Base-by-base conservation (phyloP, 1,140 invertebrate species). In the Stegodyphus mimosarum region DNA sequence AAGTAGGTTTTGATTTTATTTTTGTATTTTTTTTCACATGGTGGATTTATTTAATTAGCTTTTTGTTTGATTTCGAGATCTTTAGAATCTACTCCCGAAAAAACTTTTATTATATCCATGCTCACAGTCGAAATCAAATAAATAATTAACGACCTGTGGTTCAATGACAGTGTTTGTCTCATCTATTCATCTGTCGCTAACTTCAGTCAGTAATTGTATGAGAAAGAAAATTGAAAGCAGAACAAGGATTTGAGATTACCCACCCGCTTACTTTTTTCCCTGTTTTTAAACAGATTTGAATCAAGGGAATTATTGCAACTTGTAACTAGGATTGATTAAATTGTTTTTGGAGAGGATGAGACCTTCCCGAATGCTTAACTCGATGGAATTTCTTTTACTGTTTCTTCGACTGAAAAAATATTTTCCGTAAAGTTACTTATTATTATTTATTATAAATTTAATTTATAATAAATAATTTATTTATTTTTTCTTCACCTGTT, bases 11-110 rank as follows among this genome's bases (percentile, higher is more conserved):
- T 60, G 15, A 15, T 77, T 64, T 77, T 33, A 13, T 49, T 17
- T 69, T 71, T 63, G 73, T 83, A 72, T 72, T 60, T 51, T 74
- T 83, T 83, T 52, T 74, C 80, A 72, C 71, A 67, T 83, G 60
- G 80, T 83, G 80, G 71, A 70, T 83, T 83, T 83, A 83, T 83
- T 83, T 83, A 83, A 83, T 83, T 83, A 83, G 80, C 80, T 83
- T 83, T 83, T 83, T 83, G 80, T 83, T 67, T 83, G 80, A 74
- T 74, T 83, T 74, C 80, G 52, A 83, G 60, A 80, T 71, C 67
- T 51, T 70, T 72, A 72, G 78, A 81, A 50, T 81, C 63, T 60
- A 10, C 63, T 67, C 53, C 60, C 67, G 48, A 81, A 79, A 83
- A 74, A 83, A 83, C 15, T 67, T 66, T 66, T 83, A 83, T 74